A percentile compares a stretch with the other conserved stretches of the same genome.
Evolutionary conservation across 2,797 vertebrate species (phyloP).

Genomic region (Mallotus villosus): DNA sequence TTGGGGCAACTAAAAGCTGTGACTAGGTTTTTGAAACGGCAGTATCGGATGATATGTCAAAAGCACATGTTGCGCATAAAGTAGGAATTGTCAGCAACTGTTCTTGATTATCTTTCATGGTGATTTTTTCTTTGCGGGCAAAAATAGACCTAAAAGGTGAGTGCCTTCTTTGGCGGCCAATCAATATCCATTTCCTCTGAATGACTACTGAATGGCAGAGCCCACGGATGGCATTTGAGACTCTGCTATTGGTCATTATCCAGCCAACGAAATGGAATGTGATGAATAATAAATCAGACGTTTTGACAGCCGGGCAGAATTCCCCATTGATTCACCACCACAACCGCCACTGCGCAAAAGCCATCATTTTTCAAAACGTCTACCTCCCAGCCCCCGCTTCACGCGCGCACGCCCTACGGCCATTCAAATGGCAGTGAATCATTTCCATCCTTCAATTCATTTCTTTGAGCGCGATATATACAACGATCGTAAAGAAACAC

Average conservation of each 20-base stretch:
- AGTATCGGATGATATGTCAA: too few relatives aligned
- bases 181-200: background rate
- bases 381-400: slow-evolving; percentile 18
- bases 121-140: too few relatives aligned
- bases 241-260: slow-evolving; percentile 27
- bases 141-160: too few relatives aligned
- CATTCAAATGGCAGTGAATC: slow-evolving; percentile 36
- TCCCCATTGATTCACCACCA: slow-evolving; percentile 42
- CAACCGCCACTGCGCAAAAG: background rate
- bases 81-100: too few relatives aligned
- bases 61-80: too few relatives aligned
- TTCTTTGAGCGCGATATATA: slow-evolving; percentile 43
- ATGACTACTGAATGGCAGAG: background rate
- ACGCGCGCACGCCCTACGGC: slow-evolving; percentile 32
- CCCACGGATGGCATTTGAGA: background rate
- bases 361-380: slow-evolving; percentile 2
- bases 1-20: too few relatives aligned
- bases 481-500: slow-evolving; percentile 45
- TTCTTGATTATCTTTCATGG: too few relatives aligned
- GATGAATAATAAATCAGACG: slow-evolving; percentile 56
- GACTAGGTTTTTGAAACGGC: too few relatives aligned
- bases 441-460: slow-evolving; percentile 41
- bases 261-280: slow-evolving; percentile 37
- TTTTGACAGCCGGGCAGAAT: slow-evolving; percentile 50
- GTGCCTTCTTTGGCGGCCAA: too few relatives aligned